A percentile compares a stretch with the other conserved stretches of the same genome.
These are phyloP conservation scores for Xestia rhomboidea DNA, from an alignment of 2,888 invertebrate species.

Conservation along the genomic window DNA sequence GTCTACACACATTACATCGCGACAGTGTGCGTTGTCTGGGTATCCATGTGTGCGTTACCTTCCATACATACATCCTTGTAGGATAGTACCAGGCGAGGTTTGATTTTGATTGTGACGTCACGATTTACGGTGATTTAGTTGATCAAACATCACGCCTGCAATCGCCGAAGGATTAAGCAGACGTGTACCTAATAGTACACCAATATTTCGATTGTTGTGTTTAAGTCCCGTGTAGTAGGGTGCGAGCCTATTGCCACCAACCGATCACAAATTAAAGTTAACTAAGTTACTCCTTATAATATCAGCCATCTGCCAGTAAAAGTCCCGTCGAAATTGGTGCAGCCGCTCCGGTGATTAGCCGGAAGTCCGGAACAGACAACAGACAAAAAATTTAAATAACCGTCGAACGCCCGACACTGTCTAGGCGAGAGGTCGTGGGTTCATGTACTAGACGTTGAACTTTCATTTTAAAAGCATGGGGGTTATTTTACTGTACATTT, in stretches of 20 bases:
- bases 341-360: no score
- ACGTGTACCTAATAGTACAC: neutral
- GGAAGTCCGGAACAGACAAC: no score
- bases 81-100: conserved; percentile 55
- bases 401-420: conserved; percentile 34
- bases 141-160: neutral
- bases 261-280: neutral
- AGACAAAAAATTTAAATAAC: no score
- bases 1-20: neutral
- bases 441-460: conserved; percentile 30
- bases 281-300: no score
- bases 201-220: neutral
- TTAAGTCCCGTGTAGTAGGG: neutral
- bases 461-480: conserved; percentile 19
- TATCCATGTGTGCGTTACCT: conserved; percentile 51
- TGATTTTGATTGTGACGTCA: conserved; percentile 57
- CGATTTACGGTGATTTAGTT: conserved; percentile 3
- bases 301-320: no score
- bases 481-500: neutral
- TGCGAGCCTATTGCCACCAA: neutral
- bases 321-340: no score
- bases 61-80: conserved; percentile 17
- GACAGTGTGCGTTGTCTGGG: conserved; percentile 65
- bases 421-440: conserved; percentile 39
- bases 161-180: neutral